Evolutionary conservation across 2,888 invertebrate genomes (phyloP).

Genomic region (Sceliomorpha sp.): DNA sequence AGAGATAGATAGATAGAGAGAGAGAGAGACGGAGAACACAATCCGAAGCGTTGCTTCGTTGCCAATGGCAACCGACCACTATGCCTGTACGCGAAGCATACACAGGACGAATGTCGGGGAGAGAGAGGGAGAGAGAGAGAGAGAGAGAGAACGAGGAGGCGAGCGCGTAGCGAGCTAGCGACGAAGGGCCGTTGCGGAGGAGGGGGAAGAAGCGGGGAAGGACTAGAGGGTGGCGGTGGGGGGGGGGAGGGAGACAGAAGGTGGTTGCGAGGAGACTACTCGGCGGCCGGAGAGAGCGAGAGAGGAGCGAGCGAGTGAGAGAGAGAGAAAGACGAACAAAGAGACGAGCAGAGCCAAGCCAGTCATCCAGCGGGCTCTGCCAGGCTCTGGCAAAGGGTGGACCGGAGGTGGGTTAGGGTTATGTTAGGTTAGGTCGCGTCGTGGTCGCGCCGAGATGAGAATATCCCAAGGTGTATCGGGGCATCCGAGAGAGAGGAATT

Average conservation of each 20-base stretch:
- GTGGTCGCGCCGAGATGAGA: slow-evolving; percentile 31
- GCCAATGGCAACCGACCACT: slow-evolving; percentile 53
- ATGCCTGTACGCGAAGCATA: slow-evolving; percentile 34
- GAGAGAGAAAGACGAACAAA: slow-evolving; percentile 34
- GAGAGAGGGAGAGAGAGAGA: slow-evolving; percentile 34
- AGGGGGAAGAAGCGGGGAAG: no score
- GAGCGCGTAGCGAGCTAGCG: slow-evolving; percentile 1
- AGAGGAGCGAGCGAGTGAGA: slow-evolving; percentile 17
- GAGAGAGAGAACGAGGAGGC: slow-evolving; percentile 9
- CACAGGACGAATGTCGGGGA: no score
- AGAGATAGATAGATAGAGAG: no score
- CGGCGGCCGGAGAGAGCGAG: neutral
- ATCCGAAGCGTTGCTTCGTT: slow-evolving; percentile 56
- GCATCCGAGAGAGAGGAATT: slow-evolving; percentile 32
- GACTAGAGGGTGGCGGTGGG: no score
- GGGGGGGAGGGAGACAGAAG: neutral
- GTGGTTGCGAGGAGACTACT: no score
- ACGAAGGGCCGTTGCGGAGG: neutral
- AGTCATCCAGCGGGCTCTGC: slow-evolving; percentile 9
- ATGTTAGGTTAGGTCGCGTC: slow-evolving; percentile 54
- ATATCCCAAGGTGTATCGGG: slow-evolving; percentile 29
- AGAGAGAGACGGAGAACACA: no score
- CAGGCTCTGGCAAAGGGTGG: slow-evolving; percentile 25
- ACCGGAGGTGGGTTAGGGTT: slow-evolving; percentile 37
- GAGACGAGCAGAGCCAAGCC: slow-evolving; percentile 32